phyloP scores from a whole-genome alignment of 2,888 invertebrate genomes.

The Apotomis betuletana region DNA sequence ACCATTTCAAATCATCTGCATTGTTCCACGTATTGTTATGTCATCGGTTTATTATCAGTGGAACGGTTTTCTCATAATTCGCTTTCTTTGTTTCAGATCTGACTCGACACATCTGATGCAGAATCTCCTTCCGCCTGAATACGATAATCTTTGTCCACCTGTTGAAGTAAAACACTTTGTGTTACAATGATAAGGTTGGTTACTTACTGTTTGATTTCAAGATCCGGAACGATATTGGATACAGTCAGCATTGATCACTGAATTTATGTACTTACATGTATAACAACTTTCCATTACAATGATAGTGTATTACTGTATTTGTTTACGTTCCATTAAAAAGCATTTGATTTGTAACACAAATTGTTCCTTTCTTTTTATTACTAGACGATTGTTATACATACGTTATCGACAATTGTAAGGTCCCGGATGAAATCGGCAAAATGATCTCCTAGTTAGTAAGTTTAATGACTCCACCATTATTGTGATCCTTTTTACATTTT shows the following conservation, averaged over 20 bases:
- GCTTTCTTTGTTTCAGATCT: constrained; percentile 72
- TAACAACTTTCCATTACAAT: constrained; percentile 51
- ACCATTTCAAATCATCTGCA: constrained; percentile 11
- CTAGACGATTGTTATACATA: constrained; percentile 48
- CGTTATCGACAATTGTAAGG: constrained; percentile 60
- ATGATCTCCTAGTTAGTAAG: constrained; percentile 66
- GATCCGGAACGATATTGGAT: constrained; percentile 58
- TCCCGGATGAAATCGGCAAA: constrained; percentile 69
- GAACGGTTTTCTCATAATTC: constrained; percentile 3
- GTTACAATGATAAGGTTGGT: constrained; percentile 59
- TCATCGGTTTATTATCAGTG: constrained; percentile 2
- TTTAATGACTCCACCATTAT: constrained; percentile 60
- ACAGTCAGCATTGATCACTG: constrained; percentile 68
- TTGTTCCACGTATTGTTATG: constrained; percentile 1
- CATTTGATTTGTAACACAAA: constrained; percentile 58
- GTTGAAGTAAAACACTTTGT: constrained; percentile 55
- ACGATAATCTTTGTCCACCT: constrained; percentile 55
- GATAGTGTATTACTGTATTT: constrained; percentile 69
- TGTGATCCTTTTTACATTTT: constrained; percentile 66
- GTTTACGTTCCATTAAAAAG: constrained; percentile 58
- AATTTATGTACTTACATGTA: constrained; percentile 37
- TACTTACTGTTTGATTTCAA: constrained; percentile 42
- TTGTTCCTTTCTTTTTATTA: constrained; percentile 51
- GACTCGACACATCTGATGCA: constrained; percentile 61
- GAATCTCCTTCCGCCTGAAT: constrained; percentile 47